Conservation (phyloP, 1,140 invertebrate species). For the Diabrotica undecimpunctata region DNA sequence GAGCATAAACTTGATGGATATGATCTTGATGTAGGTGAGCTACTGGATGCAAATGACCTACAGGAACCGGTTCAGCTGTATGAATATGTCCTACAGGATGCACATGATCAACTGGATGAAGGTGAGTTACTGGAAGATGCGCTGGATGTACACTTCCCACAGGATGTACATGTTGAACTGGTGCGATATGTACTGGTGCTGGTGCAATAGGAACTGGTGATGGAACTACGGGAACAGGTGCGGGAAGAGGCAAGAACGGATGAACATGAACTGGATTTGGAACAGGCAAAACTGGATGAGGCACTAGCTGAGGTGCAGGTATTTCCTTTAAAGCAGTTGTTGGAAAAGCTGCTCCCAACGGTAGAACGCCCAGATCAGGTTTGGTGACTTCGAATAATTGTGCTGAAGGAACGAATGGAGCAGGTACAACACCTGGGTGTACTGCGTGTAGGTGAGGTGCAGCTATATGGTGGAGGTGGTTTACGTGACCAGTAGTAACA, state of each 20-base stretch:
- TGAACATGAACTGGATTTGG: not conserved
- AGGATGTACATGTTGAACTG: conserved; percentile 1
- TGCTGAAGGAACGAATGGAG: conserved; percentile 27
- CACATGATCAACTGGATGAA: conserved; percentile 10
- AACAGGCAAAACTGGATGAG: conserved; percentile 1
- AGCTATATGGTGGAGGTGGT: conserved; percentile 21
- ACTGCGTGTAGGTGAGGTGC: not conserved
- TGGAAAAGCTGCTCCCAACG: conserved; percentile 30
- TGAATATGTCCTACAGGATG: not conserved
- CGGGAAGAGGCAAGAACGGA: not conserved
- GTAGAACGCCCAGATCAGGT: conserved; percentile 35
- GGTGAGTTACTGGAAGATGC: not conserved
- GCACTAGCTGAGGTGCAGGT: conserved; percentile 12
- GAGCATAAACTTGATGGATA: too few species aligned
- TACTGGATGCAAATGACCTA: conserved; percentile 6
- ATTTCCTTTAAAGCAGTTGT: conserved; percentile 27
- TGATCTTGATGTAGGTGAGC: not conserved
- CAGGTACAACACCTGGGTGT: conserved; percentile 12
- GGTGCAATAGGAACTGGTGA: conserved; percentile 1
- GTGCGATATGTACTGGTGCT: conserved; percentile 9
- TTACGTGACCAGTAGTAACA: conserved; percentile 19
- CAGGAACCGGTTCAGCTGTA: conserved; percentile 3
- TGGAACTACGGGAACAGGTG: not conserved
- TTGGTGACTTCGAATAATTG: conserved; percentile 35
- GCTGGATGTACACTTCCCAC: not conserved